These are phyloP conservation scores for Zaprionus africanus DNA, from an alignment of 1,140 invertebrate genomes.

Conservation along the genomic window DNA sequence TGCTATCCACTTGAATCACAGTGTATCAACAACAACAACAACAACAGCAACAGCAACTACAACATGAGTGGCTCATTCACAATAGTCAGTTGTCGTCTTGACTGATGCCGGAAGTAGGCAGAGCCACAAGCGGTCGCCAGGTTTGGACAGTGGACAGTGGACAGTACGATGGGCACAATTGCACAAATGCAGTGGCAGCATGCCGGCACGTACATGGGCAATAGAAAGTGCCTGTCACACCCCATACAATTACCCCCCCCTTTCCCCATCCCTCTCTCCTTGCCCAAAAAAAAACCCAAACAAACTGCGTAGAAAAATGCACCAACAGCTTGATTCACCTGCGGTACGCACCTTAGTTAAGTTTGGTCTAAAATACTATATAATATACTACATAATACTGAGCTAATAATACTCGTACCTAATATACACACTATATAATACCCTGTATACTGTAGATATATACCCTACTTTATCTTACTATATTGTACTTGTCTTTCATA, in stretches of 20 bases:
- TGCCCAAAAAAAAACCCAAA: neutral
- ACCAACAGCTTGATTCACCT: slow-evolving; percentile 22
- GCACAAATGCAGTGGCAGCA: slow-evolving; percentile 10
- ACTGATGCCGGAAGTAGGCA: slow-evolving; percentile 63
- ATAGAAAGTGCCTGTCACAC: slow-evolving; percentile 33
- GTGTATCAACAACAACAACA: neutral
- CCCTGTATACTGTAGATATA: slow-evolving; percentile 6
- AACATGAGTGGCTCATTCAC: neutral
- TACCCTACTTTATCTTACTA: neutral
- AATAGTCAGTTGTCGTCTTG: slow-evolving; percentile 11
- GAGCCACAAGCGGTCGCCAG: slow-evolving; percentile 37
- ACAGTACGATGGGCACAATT: slow-evolving; percentile 7
- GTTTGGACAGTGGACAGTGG: slow-evolving; percentile 22
- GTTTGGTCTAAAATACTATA: slow-evolving; percentile 4
- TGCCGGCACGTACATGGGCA: slow-evolving; percentile 31
- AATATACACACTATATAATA: slow-evolving; percentile 4
- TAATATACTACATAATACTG: neutral
- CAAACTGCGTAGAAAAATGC: neutral
- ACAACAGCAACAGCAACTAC: neutral
- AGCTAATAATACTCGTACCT: neutral
- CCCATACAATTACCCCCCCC: neutral
- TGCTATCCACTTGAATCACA: slow-evolving; percentile 57
- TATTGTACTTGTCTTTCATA: slow-evolving; percentile 4
- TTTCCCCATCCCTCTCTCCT: neutral
- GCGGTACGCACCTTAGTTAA: slow-evolving; percentile 13